phyloP scores from a whole-genome alignment of 1,140 invertebrate genomes.

The Theocolax elegans region DNA sequence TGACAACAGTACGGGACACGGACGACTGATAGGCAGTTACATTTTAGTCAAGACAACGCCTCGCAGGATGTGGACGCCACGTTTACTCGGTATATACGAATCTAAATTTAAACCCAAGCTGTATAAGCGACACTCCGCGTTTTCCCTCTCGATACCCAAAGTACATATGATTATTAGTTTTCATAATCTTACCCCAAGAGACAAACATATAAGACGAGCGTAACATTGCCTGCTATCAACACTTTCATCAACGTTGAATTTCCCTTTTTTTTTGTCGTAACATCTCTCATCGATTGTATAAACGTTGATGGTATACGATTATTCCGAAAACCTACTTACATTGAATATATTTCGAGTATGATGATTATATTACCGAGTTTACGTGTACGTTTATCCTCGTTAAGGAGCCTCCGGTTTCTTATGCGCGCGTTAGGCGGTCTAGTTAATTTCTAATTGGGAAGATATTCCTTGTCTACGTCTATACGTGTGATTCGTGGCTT shows the following conservation, averaged over 20 bases:
- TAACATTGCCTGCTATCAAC: neutral
- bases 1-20: too few relatives aligned
- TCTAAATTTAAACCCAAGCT: neutral
- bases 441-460: slow-evolving; percentile 34
- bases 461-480: neutral
- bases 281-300: too few relatives aligned
- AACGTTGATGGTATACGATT: too few relatives aligned
- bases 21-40: too few relatives aligned
- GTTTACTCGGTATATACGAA: neutral
- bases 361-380: too few relatives aligned
- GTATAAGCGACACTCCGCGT: neutral
- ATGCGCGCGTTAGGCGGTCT: slow-evolving; percentile 16
- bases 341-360: too few relatives aligned
- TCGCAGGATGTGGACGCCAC: neutral
- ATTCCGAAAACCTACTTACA: too few relatives aligned
- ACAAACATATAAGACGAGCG: neutral
- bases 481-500: neutral
- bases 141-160: neutral
- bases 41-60: too few relatives aligned
- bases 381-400: neutral
- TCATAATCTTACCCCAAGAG: neutral
- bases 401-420: neutral
- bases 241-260: too few relatives aligned
- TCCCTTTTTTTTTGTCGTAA: too few relatives aligned
- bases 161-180: neutral